Conservation (phyloP, 2,797 vertebrate genomes). For the Bradypodion ventrale region DNA sequence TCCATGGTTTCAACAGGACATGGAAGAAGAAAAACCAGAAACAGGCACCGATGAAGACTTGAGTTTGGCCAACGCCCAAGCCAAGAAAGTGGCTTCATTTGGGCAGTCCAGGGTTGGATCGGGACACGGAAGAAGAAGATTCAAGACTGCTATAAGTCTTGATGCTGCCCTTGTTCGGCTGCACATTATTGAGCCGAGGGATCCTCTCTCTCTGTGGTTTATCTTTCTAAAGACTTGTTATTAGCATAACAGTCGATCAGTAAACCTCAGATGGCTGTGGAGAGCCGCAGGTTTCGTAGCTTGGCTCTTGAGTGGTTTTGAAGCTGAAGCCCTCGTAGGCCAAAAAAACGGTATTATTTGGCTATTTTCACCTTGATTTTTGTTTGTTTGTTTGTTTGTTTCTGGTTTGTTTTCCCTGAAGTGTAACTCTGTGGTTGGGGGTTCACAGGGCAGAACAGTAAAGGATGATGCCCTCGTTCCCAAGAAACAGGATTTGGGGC, state of each 20-base stretch:
- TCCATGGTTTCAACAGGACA: no score
- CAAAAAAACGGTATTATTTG: background rate
- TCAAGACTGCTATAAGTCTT: no score
- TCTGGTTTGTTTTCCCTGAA: background rate
- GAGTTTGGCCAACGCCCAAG: no score
- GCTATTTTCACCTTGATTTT: background rate
- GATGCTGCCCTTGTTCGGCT: background rate
- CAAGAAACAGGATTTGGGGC: no score
- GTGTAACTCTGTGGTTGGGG: background rate
- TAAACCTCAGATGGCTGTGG: conserved; percentile 48
- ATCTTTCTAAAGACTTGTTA: background rate
- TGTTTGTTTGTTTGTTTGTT: background rate
- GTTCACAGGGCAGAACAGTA: background rate
- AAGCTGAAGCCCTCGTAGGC: conserved; percentile 40
- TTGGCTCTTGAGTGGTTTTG: conserved; percentile 13
- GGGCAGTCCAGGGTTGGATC: no score
- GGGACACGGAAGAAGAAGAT: no score
- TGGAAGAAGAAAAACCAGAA: no score
- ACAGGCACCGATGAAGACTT: no score
- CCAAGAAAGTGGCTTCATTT: no score
- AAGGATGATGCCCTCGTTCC: background rate
- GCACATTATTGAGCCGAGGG: background rate
- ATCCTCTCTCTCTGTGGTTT: background rate
- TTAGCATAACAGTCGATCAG: background rate
- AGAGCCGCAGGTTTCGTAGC: conserved; percentile 21